Evolutionary conservation across 2,888 invertebrate species (phyloP), one percentile per base, ranked within the genome.

Genomic region (Odontocerum albicorne): DNA sequence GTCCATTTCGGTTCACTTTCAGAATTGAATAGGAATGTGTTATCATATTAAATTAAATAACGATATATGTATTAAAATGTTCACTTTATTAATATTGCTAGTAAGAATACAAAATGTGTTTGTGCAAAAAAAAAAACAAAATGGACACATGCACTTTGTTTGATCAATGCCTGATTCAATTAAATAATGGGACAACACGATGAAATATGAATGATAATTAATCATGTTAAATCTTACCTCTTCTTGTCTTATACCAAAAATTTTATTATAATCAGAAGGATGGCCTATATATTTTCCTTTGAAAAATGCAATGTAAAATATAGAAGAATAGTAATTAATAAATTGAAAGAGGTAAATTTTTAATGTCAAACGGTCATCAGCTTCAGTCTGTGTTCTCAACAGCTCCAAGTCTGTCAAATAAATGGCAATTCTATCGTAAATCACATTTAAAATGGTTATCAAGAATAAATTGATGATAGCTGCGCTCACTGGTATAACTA

Each of bases 311-410:
- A 97, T 95, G 70, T 97, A 97, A 77, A 97, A 92, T 68, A 97
- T 92, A 1, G 96, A 95, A 8, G 95, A 90, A 75, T 96, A 97
- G 72, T 94, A 96, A 72, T 97, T 97, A 49, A 97, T 92, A 74
- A 97, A 97, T 74, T 97, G 94, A 15, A 97, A 80, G 1, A 95
- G 75, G 71, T 96, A 97, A 66, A 96, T 93, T 75, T 97, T 97
- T 40, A 96, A 79, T 0, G 96, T 96, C 50, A 96, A 76, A 1
- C 93, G 93, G 72, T 96, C 94, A 70, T 97, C 96, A 69, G 95
- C 96, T 73, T 96, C 93, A 0, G 91, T 91, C 74, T 96, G 95
- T 0, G 96, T 97, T 43, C 94, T 79, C 62, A 90, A 81, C 64
- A 90, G 74, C 75, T 94, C 91, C 68, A 90, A 78, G 74, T 95